Evolutionary conservation across 2,797 vertebrate genomes (phyloP).

Genomic region (Stomatorhinus walkeri): DNA sequence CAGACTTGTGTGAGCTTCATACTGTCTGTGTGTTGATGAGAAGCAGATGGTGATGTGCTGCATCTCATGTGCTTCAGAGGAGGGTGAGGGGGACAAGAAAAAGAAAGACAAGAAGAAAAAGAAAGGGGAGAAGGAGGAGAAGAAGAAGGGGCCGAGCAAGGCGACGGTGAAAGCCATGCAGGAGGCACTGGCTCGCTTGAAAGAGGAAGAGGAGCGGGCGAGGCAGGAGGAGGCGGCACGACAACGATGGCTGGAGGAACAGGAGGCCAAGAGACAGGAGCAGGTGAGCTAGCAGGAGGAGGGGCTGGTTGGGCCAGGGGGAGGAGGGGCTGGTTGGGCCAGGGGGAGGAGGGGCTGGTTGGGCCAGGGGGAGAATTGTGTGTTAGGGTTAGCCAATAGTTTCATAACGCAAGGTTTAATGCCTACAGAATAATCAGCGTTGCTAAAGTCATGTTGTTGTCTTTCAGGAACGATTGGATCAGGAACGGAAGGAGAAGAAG

Average conservation of each 20-base stretch:
- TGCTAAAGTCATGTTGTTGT: not conserved
- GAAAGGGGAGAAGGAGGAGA: constrained; percentile 77
- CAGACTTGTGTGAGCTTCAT: not conserved
- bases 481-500: constrained; percentile 88
- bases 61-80: constrained; percentile 53
- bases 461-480: constrained; percentile 81
- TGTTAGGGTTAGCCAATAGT: not conserved
- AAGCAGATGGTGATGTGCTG: not conserved
- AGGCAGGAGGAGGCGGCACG: constrained; percentile 73
- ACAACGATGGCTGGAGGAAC: constrained; percentile 70
- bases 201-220: constrained; percentile 81
- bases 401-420: not conserved
- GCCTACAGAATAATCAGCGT: not conserved
- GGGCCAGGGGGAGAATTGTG: not conserved
- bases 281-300: constrained; percentile 61
- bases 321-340: not conserved
- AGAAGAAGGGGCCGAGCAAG: constrained; percentile 96
- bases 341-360: not conserved
- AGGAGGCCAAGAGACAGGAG: constrained; percentile 80
- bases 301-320: not conserved
- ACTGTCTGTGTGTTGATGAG: not conserved
- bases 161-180: constrained; percentile 96
- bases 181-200: constrained; percentile 88
- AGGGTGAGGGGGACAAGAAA: constrained; percentile 84
- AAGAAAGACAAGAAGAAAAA: constrained; percentile 86